Evolutionary conservation across 2,113 vertebrate genomes (phyloP).

Genomic region (Eptesicus fuscus): DNA sequence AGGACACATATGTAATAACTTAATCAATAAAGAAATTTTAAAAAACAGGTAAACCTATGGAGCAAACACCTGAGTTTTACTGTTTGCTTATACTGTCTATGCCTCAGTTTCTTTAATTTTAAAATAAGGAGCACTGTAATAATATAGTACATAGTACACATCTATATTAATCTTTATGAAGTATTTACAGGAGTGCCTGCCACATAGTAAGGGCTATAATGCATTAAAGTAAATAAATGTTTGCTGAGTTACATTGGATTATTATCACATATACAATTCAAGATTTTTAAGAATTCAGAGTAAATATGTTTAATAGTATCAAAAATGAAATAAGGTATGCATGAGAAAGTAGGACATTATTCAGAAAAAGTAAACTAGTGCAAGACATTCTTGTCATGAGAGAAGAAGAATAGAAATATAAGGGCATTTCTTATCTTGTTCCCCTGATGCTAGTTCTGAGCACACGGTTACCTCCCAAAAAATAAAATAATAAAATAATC

Average conservation of each 20-base stretch:
- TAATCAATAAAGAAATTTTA: no score
- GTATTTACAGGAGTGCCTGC: not conserved
- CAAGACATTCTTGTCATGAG: not conserved
- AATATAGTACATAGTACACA: not conserved
- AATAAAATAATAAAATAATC: constrained; percentile 28
- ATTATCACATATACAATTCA: not conserved
- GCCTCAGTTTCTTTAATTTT: not conserved
- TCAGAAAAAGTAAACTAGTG: not conserved
- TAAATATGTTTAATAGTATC: not conserved
- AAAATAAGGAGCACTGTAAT: not conserved
- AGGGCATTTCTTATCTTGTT: constrained; percentile 38
- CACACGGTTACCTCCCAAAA: constrained; percentile 43
- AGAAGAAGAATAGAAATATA: constrained; percentile 21
- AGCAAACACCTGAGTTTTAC: not conserved
- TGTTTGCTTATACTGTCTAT: not conserved
- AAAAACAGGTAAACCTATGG: not conserved
- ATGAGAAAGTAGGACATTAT: constrained; percentile 17
- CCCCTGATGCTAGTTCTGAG: constrained; percentile 25
- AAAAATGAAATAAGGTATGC: not conserved
- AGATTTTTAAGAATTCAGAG: not conserved
- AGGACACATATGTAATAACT: no score
- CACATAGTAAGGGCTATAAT: not conserved
- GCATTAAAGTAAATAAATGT: not conserved
- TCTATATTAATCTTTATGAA: not conserved
- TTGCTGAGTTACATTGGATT: not conserved